phyloP scores from a whole-genome alignment of 2,113 vertebrate genomes.

The Leucosticte australis region DNA sequence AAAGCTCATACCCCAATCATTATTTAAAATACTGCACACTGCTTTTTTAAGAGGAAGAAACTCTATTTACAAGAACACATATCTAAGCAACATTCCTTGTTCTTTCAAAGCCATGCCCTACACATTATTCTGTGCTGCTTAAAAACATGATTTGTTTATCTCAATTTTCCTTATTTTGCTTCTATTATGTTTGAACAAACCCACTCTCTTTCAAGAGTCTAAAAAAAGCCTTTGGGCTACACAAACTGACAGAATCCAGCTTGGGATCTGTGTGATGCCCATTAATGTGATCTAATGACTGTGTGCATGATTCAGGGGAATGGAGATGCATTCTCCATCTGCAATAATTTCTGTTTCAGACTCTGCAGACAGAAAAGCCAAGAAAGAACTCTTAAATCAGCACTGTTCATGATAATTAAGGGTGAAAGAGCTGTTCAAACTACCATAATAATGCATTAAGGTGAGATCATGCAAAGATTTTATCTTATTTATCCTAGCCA shows the following conservation, averaged over 20 bases:
- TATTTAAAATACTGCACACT: background rate
- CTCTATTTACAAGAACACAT: background rate
- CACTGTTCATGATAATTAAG: background rate
- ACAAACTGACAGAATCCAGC: background rate
- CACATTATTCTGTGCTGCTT: background rate
- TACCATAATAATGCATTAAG: background rate
- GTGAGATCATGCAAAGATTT: background rate
- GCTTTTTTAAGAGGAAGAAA: background rate
- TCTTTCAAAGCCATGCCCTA: background rate
- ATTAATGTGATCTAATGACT: background rate
- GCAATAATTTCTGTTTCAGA: background rate
- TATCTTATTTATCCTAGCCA: background rate
- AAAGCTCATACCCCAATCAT: background rate
- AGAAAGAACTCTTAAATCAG: background rate
- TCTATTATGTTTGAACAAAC: background rate
- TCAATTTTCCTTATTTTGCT: background rate
- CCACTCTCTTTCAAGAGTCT: background rate
- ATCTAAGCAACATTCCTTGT: background rate
- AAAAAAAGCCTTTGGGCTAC: background rate
- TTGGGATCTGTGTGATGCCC: background rate
- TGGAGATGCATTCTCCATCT: background rate
- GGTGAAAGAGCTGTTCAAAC: background rate
- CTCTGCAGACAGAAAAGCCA: background rate
- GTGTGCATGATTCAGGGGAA: background rate
- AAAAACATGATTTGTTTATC: background rate